Conservation (phyloP, 2,888 invertebrate genomes). For the Trissolcus japonicus region DNA sequence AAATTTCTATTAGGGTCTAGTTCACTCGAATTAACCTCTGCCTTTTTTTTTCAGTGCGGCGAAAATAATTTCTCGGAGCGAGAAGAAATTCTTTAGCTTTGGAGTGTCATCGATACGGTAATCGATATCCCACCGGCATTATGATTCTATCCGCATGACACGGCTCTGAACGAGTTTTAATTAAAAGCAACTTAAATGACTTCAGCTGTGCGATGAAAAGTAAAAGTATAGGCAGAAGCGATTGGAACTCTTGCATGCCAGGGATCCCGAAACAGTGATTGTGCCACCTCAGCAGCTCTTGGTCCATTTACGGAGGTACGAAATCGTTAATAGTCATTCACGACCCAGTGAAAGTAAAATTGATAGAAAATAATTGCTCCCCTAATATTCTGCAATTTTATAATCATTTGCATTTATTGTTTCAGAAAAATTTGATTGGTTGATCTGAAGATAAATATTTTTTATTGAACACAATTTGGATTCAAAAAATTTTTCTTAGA, state of each 20-base stretch:
- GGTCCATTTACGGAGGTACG: constrained; percentile 15
- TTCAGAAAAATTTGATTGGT: no score
- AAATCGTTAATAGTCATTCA: constrained; percentile 21
- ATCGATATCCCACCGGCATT: constrained; percentile 31
- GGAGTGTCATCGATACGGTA: constrained; percentile 16
- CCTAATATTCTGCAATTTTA: no score
- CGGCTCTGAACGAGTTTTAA: constrained; percentile 19
- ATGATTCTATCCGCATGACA: constrained; percentile 4
- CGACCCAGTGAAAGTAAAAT: not conserved
- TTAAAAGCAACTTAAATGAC: constrained; percentile 10
- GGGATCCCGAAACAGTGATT: constrained; percentile 3
- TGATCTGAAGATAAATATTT: no score
- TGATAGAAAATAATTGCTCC: no score
- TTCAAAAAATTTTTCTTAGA: no score
- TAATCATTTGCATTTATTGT: no score
- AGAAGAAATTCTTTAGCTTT: constrained; percentile 31
- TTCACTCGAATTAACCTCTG: no score
- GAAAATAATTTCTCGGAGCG: constrained; percentile 32
- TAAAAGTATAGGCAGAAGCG: constrained; percentile 5
- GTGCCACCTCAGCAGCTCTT: constrained; percentile 9
- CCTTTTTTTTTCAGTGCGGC: not conserved
- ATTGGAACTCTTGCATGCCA: not conserved
- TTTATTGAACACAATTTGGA: no score
- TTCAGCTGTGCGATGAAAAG: constrained; percentile 1
- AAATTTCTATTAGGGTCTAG: no score